Conservation (phyloP, 1,140 invertebrate genomes). For the Drosophila tristis region DNA sequence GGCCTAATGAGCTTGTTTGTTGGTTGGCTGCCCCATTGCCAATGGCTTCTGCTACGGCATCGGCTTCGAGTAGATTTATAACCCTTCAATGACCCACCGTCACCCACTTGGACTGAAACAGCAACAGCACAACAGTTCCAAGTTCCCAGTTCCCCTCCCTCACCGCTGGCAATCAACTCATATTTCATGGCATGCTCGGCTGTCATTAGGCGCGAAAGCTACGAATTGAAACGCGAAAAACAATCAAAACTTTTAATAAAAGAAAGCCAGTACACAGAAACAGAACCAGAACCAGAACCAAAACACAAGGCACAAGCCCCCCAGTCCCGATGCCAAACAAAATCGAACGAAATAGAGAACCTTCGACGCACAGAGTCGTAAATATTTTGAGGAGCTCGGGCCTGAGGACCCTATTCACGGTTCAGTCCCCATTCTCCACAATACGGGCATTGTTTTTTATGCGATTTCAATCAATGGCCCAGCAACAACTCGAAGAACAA, state of each 20-base stretch:
- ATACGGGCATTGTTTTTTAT: slow-evolving; percentile 63
- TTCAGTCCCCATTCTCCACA: neutral
- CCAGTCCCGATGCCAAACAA: neutral
- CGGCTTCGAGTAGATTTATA: slow-evolving; percentile 50
- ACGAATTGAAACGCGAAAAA: slow-evolving; percentile 73
- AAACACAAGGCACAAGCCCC: slow-evolving; percentile 1
- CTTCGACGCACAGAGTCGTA: slow-evolving; percentile 32
- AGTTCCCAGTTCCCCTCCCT: slow-evolving; percentile 6
- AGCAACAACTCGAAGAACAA: slow-evolving; percentile 40
- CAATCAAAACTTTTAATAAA: slow-evolving; percentile 71
- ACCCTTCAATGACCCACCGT: slow-evolving; percentile 41
- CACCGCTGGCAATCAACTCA: slow-evolving; percentile 66
- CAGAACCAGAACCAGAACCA: slow-evolving; percentile 12
- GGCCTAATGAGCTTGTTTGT: slow-evolving; percentile 69
- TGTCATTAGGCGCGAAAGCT: slow-evolving; percentile 61
- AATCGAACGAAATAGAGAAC: slow-evolving; percentile 27
- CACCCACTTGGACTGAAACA: neutral
- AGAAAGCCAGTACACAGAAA: slow-evolving; percentile 19
- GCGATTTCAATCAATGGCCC: slow-evolving; percentile 72
- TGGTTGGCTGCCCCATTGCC: slow-evolving; percentile 13
- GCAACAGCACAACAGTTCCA: slow-evolving; percentile 8
- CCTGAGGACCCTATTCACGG: too few relatives aligned
- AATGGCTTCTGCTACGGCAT: neutral
- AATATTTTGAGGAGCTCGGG: slow-evolving; percentile 44
- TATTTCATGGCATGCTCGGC: slow-evolving; percentile 75